Base-by-base conservation (phyloP, 2,797 vertebrate species). In the Enteromius afrohamiltoni region DNA sequence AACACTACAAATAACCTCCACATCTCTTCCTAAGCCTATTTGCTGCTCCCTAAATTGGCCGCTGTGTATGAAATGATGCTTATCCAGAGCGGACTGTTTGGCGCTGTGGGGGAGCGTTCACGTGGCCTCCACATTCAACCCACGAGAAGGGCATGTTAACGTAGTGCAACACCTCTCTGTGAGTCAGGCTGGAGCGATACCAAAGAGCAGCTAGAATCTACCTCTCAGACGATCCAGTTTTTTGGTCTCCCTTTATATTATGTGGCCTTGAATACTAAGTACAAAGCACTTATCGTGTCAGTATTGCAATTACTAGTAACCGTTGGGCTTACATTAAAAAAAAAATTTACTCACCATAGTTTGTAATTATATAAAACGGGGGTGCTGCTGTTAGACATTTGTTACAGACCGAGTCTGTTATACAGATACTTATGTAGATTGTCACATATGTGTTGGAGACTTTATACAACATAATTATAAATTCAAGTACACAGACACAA, bases 61-160 rank as follows among this genome's bases (percentile, higher is more conserved):
- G 10, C n/a, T 29, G 6, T 29, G 55, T 69, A 13, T 17, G 31
- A 69, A 55, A 69, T 19, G 21, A 69, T 34, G 53, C 55, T 77
- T 42, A 60, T 62, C 55, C 75, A 42, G 55, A 42, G n/a, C 8
- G 2, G 37, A 21, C 75, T 45, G 75, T 60, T 34, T 45, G 21
- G 73, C 34, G 5, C 73, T 10, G 53, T 40, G 37, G 75, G 55
- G 75, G 69, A 71, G 37, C 29, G 16, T 77, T 29, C 75, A 77
- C 55, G 10, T 77, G 75, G 37, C 62, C 75, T 29, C 75, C 55
- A 77, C 74, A 77, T 16, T 77, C 55, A 45, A 62, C 75, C 75
- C 37, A 62, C 16, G n/a, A 13, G 55, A 77, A 77, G 1, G 23
- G 40, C n/a, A 77, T 62, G 75, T 29, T 45, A 62, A 29, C 6